Base-by-base conservation (phyloP, 2,797 vertebrate species). In the Esox masquinongy region DNA sequence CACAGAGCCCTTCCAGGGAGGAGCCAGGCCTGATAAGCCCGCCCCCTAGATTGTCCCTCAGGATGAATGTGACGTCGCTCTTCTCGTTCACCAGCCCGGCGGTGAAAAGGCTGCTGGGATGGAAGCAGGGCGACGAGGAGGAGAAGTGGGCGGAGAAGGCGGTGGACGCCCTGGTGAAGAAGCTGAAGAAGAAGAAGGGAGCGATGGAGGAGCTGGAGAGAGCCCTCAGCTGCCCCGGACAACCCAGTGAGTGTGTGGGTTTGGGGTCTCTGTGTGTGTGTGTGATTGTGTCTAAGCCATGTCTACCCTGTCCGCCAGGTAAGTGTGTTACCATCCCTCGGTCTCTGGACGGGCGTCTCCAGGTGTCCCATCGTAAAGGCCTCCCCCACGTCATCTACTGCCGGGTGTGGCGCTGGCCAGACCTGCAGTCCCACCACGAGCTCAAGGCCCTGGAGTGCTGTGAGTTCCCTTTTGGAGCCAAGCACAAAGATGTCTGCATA, bases 71-170 rank as follows among this genome's bases (percentile, higher is more conserved):
- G 80, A 94, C 93, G 17, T 94, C 93, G 34, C 88, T 94, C 3
- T 95, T 95, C 83, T 94, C 94, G 74, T 94, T 95, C 87, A 95
- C 94, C 74, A 95, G 94, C 81, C 94, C 94, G 9, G 94, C 94
- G 17, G 94, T 95, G 81, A 95, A 95, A 87, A 92, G 94, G 74
- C 92, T 95, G 59, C 82, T 95, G 68, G 94, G 94, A 5, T 95
- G 94, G 94, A 95, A 94, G 68, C 94, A 95, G 82, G 94, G 94
- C 0, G 94, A 95, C 0, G 94, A 95, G 87, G 94, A 94, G 79
- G 94, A 95, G 82, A 95, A 95, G 82, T 95, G 94, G 94, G 93
- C 94, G 12, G 94, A 95, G 86, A 95, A 95, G 73, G 94, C 94
- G n/a, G 94, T 95, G 31, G 94, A 95, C 0, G 93, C 94, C 0